Conservation (phyloP, 2,113 vertebrate species). For the Halcyon malimbica region DNA sequence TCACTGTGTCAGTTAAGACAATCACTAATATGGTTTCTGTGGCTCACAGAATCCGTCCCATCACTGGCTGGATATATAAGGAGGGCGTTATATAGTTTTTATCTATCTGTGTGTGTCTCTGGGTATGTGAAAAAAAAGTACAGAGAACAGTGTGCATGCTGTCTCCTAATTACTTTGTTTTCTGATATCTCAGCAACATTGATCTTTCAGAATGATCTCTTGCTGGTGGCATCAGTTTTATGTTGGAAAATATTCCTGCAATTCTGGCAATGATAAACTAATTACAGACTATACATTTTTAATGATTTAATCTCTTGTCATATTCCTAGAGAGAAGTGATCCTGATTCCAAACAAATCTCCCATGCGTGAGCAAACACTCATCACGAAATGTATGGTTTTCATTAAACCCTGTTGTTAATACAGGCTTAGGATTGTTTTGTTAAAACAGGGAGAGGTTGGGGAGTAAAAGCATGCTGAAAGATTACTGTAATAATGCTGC, state of each 20-base stretch:
- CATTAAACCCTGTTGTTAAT: constrained; percentile 71
- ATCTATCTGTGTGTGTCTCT: not conserved
- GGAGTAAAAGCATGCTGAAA: constrained; percentile 29
- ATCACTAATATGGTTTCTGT: not conserved
- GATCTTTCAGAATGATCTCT: constrained; percentile 70
- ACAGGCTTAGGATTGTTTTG: constrained; percentile 54
- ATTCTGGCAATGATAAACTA: constrained; percentile 72
- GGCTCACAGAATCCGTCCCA: not conserved
- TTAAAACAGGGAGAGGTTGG: constrained; percentile 37
- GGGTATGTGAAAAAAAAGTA: not conserved
- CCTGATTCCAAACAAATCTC: constrained; percentile 73
- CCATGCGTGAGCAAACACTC: constrained; percentile 65
- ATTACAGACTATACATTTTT: constrained; percentile 78
- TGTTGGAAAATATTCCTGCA: constrained; percentile 58
- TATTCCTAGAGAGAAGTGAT: constrained; percentile 68
- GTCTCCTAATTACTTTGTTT: constrained; percentile 58
- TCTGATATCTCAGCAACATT: constrained; percentile 49
- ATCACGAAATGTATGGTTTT: constrained; percentile 71
- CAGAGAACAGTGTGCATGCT: not conserved
- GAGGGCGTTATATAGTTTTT: not conserved
- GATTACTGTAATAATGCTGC: constrained; percentile 54
- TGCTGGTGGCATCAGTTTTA: constrained; percentile 60
- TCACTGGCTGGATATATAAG: not conserved
- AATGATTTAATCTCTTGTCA: constrained; percentile 78
- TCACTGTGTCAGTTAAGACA: not conserved